These are phyloP conservation scores for Antheraea pernyi DNA, from an alignment of 1,140 invertebrate genomes.

Conservation along the genomic window DNA sequence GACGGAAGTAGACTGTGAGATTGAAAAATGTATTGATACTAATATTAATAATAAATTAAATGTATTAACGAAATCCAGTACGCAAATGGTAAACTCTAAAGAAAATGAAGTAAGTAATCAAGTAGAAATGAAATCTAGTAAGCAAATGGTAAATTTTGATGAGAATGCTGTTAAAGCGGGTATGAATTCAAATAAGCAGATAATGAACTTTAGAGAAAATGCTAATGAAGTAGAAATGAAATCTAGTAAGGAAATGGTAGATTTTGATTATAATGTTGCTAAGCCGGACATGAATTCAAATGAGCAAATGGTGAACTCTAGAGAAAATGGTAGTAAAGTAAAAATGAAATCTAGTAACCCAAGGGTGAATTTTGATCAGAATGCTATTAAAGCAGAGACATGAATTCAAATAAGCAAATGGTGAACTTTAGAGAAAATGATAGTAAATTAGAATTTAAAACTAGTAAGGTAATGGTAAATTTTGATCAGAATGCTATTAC, in stretches of 20 bases:
- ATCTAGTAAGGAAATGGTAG: not conserved
- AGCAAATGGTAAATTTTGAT: not conserved
- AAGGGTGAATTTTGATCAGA: not conserved
- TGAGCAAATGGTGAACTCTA: not conserved
- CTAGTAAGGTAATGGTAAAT: too few relatives aligned
- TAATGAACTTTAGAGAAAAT: not conserved
- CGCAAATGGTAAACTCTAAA: not conserved
- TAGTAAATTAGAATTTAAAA: not conserved
- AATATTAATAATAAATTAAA: not conserved
- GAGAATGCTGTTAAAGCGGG: not conserved
- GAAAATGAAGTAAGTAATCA: not conserved
- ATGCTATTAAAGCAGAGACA: not conserved
- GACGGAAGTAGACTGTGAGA: not conserved
- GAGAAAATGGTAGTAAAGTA: not conserved
- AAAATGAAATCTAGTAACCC: not conserved
- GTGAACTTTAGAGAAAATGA: not conserved
- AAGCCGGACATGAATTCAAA: not conserved
- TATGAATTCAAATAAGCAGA: too few relatives aligned
- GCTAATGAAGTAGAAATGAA: not conserved
- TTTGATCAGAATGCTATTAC: too few relatives aligned
- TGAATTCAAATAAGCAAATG: too few relatives aligned
- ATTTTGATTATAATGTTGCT: not conserved
- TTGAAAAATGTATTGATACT: not conserved
- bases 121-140: not conserved
- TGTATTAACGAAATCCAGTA: not conserved